A percentile compares a stretch with the other conserved stretches of the same genome.
Evolutionary conservation across 2,888 invertebrate species (phyloP).

Genomic region (Hypomecis atomaria): DNA sequence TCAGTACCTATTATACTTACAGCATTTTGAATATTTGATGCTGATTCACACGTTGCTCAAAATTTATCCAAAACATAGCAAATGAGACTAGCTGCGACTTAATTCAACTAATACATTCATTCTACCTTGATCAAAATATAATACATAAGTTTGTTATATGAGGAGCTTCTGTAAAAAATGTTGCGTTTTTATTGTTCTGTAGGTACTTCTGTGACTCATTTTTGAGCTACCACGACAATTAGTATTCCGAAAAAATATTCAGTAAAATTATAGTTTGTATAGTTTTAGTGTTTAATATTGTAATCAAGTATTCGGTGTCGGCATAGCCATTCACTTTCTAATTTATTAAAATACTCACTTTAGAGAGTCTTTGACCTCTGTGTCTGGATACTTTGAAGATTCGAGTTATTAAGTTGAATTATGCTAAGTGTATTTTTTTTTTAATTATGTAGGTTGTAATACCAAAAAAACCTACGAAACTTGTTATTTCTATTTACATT

Average conservation of each 20-base stretch:
- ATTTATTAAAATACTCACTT: not conserved
- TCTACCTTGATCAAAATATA: not conserved
- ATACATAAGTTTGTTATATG: not conserved
- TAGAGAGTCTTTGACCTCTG: not conserved
- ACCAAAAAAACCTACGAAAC: no score
- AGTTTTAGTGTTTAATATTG: no score
- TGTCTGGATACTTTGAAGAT: not conserved
- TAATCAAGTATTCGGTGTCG: not conserved
- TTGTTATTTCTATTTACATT: no score
- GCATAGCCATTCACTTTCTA: not conserved
- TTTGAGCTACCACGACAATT: no score
- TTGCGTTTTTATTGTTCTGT: no score
- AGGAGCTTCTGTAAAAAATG: no score
- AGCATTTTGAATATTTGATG: constrained; percentile 2
- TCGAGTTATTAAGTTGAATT: not conserved
- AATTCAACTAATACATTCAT: no score
- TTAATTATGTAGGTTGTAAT: no score
- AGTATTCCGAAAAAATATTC: no score
- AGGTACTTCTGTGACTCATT: no score
- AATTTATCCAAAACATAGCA: no score
- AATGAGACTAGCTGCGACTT: not conserved
- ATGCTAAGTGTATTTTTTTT: not conserved
- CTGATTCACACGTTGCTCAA: not conserved
- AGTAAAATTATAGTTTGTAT: no score
- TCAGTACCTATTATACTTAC: constrained; percentile 3